phyloP scores from a whole-genome alignment of 2,888 invertebrate species.

The Thereva unica region DNA sequence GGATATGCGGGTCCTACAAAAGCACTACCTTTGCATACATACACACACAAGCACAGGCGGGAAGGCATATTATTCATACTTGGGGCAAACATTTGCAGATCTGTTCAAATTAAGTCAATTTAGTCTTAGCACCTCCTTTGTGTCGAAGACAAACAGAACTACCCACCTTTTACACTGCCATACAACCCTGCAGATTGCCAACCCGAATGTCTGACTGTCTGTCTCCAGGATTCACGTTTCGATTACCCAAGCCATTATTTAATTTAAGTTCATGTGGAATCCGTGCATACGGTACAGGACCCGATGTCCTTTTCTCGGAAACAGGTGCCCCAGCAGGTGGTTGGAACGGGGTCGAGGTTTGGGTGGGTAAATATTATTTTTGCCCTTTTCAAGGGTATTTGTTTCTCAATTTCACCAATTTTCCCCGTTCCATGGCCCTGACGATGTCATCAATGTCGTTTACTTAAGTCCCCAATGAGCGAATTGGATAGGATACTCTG shows the following conservation, averaged over 20 bases:
- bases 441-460: constrained; percentile 32
- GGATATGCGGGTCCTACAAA: constrained; percentile 31
- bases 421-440: constrained; percentile 17
- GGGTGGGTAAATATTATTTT: constrained; percentile 33
- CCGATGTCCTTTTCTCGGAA: constrained; percentile 11
- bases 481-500: constrained; percentile 24
- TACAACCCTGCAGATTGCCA: not conserved
- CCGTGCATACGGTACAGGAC: constrained; percentile 33
- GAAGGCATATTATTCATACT: constrained; percentile 33
- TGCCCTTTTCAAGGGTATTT: constrained; percentile 35
- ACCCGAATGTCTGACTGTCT: constrained; percentile 14
- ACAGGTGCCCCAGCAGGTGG: constrained; percentile 31
- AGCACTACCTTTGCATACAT: not conserved
- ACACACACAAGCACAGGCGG: constrained; percentile 5
- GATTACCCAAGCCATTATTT: constrained; percentile 38
- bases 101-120: constrained; percentile 44
- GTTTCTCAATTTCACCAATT: constrained; percentile 35
- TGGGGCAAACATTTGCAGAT: constrained; percentile 43
- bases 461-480: constrained; percentile 27
- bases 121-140: constrained; percentile 42
- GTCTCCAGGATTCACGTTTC: constrained; percentile 30
- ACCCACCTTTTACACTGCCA: constrained; percentile 36
- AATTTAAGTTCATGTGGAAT: constrained; percentile 38
- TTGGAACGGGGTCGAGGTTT: constrained; percentile 12
- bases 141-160: constrained; percentile 33